Conservation (phyloP, 2,797 vertebrate genomes). For the Trichosurus vulpecula region DNA sequence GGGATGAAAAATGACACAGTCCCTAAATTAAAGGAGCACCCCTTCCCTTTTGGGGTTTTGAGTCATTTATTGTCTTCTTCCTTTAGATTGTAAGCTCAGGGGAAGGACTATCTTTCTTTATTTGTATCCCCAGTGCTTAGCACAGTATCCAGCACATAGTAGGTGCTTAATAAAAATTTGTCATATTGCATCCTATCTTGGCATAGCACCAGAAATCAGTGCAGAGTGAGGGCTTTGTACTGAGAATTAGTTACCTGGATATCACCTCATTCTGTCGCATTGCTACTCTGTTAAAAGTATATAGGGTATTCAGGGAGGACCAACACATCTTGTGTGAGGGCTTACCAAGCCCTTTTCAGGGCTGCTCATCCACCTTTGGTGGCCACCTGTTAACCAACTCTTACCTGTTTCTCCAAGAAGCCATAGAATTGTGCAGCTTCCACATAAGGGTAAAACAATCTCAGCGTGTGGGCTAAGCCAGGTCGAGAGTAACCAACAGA, state of each 20-base stretch:
- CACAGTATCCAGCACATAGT: background rate
- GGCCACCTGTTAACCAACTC: no score
- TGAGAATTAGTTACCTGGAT: background rate
- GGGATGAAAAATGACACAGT: background rate
- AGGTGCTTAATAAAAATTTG: background rate
- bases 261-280: background rate
- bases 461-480: no score
- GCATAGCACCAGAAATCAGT: background rate
- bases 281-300: background rate
- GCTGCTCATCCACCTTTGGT: no score
- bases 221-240: background rate
- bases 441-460: no score
- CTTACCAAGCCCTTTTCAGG: background rate
- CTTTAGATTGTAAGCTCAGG: background rate
- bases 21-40: background rate
- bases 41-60: background rate
- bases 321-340: background rate
- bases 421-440: no score
- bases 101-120: background rate
- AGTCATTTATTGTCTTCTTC: background rate
- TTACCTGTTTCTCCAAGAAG: no score
- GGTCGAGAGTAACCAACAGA: no score
- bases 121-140: background rate
- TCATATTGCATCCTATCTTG: background rate
- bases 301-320: background rate